Evolutionary conservation across 2,797 vertebrate genomes (phyloP), one percentile per base, ranked within the genome.

Genomic region (Cyprinella venusta): DNA sequence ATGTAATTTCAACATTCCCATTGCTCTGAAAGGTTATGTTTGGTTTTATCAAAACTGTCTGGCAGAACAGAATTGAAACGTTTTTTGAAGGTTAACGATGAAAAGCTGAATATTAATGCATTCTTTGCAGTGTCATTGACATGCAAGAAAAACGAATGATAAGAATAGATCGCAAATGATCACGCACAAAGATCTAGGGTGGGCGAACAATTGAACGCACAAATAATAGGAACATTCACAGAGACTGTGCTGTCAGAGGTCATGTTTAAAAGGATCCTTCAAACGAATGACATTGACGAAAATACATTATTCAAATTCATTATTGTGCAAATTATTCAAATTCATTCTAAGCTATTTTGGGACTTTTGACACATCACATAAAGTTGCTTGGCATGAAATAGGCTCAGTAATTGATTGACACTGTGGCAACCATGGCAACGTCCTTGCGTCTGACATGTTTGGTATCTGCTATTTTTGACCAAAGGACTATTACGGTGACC

Each of bases 121-220:
- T 65, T 76, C 6, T 48, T 6, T 79, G 38, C 50, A 61, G 30
- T 63, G 50, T 30, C 30, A 81, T 56, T 65, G 52, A 42, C 83
- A 81, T 48, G 9, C 9, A 56, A 45, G 38, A 69, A n/a, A 10
- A 59, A 48, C 71, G 67, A 59, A 79, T 61, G 56, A 84, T 67
- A 76, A 76, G 59, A 84, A 64, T 24, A 26, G 65, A 8, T 84
- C 50, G 40, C 76, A 83, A 72, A 52, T 61, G 36, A 67, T 42
- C 50, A 10, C n/a, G 68, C 64, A 59, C 77, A 83, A 74, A 83
- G 77, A 54, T n/a, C 2, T 38, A 21, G 59, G 26, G 79, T 16
- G 72, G 68, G 24, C n/a, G 50, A 61, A 64, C 81, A 36, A 40
- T 10, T 54, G 30, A 30, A 75, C 74, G 56, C 61, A 70, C 61